These are phyloP conservation scores for Noctuana brunneofusca DNA, from an alignment of 2,888 invertebrate genomes.

Conservation along the genomic window DNA sequence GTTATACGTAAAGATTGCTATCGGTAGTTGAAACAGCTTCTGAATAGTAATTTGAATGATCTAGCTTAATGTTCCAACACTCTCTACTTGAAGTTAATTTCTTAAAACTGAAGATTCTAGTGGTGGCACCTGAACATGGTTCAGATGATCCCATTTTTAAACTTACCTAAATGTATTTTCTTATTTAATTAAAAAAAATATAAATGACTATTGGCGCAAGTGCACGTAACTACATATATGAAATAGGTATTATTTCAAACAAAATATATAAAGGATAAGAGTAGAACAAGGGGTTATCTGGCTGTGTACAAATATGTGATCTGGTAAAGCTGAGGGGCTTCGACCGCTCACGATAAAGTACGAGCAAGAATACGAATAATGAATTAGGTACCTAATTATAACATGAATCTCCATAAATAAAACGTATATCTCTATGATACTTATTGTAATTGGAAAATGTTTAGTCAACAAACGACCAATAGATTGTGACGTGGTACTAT, in stretches of 20 bases:
- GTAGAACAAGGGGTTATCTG: slow-evolving; percentile 66
- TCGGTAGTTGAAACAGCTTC: slow-evolving; percentile 45
- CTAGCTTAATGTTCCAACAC: not conserved
- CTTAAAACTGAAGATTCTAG: too few species aligned
- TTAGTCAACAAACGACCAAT: too few species aligned
- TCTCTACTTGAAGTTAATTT: too few species aligned
- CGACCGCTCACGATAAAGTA: slow-evolving; percentile 69
- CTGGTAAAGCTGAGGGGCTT: slow-evolving; percentile 70
- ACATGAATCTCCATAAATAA: not conserved
- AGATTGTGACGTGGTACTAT: too few species aligned
- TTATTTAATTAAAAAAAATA: not conserved
- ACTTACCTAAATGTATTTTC: not conserved
- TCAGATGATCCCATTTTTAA: not conserved
- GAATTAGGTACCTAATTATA: too few species aligned
- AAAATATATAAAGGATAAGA: slow-evolving; percentile 36
- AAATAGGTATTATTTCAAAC: slow-evolving; percentile 7
- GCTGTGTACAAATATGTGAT: slow-evolving; percentile 68
- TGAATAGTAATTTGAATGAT: slow-evolving; percentile 49
- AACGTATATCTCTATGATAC: not conserved
- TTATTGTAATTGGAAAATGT: too few species aligned
- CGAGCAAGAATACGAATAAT: slow-evolving; percentile 32
- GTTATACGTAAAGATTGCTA: slow-evolving; percentile 57
- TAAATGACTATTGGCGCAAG: not conserved
- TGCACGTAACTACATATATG: not conserved
- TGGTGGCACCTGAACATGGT: not conserved